phyloP scores from a whole-genome alignment of 2,797 vertebrate species.

The Rhodeus uyekii region DNA sequence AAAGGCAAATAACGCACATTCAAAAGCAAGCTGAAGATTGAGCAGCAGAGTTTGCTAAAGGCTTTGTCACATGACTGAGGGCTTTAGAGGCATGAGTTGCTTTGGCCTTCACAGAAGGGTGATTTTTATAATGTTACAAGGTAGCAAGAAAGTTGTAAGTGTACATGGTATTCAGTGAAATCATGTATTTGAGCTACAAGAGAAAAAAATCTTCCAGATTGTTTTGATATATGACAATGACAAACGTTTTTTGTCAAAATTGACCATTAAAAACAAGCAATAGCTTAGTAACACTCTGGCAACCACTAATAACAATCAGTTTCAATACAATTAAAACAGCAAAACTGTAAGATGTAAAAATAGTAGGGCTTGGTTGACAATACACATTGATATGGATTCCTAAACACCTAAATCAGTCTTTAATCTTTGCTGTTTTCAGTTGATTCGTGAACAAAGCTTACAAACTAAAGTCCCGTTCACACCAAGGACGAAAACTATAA shows the following conservation, averaged over 20 bases:
- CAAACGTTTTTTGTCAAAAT: background rate
- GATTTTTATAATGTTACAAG: background rate
- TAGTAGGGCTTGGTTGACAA: background rate
- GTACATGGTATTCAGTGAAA: too few relatives aligned
- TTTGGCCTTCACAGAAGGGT: background rate
- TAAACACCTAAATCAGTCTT: background rate
- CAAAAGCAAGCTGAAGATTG: background rate
- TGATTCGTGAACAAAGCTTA: too few relatives aligned
- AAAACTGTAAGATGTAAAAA: background rate
- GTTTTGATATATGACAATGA: background rate
- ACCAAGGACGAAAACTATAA: too few relatives aligned
- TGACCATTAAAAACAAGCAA: background rate
- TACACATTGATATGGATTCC: too few relatives aligned
- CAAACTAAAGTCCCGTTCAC: too few relatives aligned
- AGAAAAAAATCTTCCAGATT: too few relatives aligned
- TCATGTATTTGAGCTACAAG: background rate
- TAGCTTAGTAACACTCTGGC: background rate
- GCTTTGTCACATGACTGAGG: background rate
- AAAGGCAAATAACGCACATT: background rate
- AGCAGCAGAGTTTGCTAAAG: background rate
- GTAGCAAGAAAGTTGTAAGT: conserved; percentile 54
- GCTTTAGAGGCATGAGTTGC: background rate
- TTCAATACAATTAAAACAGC: too few relatives aligned
- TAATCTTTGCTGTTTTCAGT: background rate
- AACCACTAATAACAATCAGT: background rate